Base-by-base conservation (phyloP, 2,888 invertebrate genomes). In the Ornithoptera priamus region DNA sequence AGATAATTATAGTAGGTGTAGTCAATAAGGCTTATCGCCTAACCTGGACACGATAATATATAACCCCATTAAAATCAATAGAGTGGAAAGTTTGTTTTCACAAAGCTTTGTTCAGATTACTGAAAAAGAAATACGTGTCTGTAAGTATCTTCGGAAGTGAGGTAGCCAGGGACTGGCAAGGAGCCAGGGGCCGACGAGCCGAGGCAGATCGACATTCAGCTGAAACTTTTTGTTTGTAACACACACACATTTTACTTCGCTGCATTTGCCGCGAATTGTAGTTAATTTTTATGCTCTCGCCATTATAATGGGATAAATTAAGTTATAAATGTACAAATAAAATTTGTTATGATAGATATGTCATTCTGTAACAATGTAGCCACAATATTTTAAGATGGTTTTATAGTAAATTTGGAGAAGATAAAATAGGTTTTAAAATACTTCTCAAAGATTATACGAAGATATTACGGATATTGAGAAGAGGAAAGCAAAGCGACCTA, bases 131-230 rank as follows among this genome's bases (percentile, higher is more conserved):
- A 78, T 79, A 83, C 80, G 75, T 77, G 73, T 66, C 62, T 63
- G 59, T 77, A 80, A 82, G 79, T 76, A 76, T 76, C 73, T 70
- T 78, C 78, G 80, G 80, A 83, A 81, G 76, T 77, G 73, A 76
- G 74, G 71, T 73, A 70, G 72, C 72, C 71, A 61, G 62, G 62
- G 57, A 24, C 61, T 70, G 70, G 70, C 70, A 64, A 53, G 18
- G 75, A 82, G 86, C 85, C 86, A 74, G 61, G 50, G 65, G 81
- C 84, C 85, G 84, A 76, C 67, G 67, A 69, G 72, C 72, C 65
- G 66, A 71, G 69, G 72, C 62, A 62, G 67, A 71, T 69, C 72
- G 72, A 72, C 71, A 62, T 67, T 68, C 69, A 74, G 66, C 73
- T 75, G 74, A 75, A 76, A 75, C 71, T 77, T 77, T 69, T 77